A percentile compares a stretch with the other conserved stretches of the same genome.
Evolutionary conservation across 1,140 invertebrate species (phyloP).

Genomic region (Aleiodes sp.): DNA sequence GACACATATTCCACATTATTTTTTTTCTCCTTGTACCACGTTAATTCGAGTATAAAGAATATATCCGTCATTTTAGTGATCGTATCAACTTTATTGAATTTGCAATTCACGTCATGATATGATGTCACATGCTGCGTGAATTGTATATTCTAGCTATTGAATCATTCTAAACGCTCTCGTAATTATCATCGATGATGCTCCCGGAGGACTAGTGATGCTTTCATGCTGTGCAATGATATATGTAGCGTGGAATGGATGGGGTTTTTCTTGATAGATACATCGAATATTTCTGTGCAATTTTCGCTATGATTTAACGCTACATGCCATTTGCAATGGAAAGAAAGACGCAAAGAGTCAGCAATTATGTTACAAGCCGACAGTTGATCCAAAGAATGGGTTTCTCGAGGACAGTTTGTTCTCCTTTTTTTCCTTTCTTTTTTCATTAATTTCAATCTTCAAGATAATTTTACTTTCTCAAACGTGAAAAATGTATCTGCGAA

Average conservation of each 20-base stretch:
- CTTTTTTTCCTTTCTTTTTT: not conserved
- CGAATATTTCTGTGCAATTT: too few species aligned
- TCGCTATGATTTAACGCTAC: too few species aligned
- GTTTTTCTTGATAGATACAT: too few species aligned
- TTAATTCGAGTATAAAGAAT: not conserved
- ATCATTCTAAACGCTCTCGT: conserved; percentile 3
- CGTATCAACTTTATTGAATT: too few species aligned
- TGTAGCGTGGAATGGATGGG: too few species aligned
- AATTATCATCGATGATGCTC: not conserved
- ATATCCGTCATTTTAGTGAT: too few species aligned
- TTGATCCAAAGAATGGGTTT: not conserved
- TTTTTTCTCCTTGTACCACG: not conserved
- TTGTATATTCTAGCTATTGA: not conserved
- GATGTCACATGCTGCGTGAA: not conserved
- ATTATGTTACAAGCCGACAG: not conserved
- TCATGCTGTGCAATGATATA: too few species aligned
- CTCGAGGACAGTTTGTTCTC: not conserved
- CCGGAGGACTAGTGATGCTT: too few species aligned
- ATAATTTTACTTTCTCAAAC: not conserved
- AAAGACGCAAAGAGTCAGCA: too few species aligned
- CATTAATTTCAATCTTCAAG: not conserved
- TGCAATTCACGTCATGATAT: not conserved
- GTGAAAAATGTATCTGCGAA: conserved; percentile 34
- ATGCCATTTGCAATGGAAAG: too few species aligned
- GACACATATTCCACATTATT: not conserved